These are phyloP conservation scores for Chrysolophus pictus DNA, from an alignment of 2,797 vertebrate species.

Conservation along the genomic window DNA sequence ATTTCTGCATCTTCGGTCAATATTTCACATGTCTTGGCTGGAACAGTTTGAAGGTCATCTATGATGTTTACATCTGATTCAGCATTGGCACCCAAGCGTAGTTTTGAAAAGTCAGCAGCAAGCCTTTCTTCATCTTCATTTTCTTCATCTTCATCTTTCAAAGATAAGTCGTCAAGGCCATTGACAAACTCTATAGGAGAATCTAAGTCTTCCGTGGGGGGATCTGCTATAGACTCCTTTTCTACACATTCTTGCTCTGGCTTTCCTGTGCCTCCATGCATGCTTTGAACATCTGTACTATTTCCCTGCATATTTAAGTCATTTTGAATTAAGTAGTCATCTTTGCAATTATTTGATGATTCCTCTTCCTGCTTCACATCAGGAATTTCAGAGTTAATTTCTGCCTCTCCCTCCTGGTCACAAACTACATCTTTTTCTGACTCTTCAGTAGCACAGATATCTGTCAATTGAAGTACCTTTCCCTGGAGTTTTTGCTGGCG, in stretches of 20 bases:
- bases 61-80: conserved; percentile 60
- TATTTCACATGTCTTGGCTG: conserved; percentile 53
- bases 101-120: conserved; percentile 68
- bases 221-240: not conserved
- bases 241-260: conserved; percentile 33
- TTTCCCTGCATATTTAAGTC: conserved; percentile 53
- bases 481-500: conserved; percentile 88
- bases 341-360: conserved; percentile 13
- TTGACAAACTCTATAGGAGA: not conserved
- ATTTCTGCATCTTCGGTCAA: conserved; percentile 84
- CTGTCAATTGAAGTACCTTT: conserved; percentile 78
- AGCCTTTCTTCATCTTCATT: conserved; percentile 70
- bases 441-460: conserved; percentile 68
- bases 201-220: not conserved
- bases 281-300: not conserved
- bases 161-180: conserved; percentile 47
- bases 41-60: conserved; percentile 61
- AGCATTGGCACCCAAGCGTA: conserved; percentile 71
- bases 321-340: conserved; percentile 18
- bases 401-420: conserved; percentile 45
- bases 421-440: not conserved
- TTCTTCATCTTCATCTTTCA: conserved; percentile 51
- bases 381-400: conserved; percentile 40
- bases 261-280: conserved; percentile 7
- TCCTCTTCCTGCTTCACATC: conserved; percentile 59